Conservation (phyloP, 2,797 vertebrate genomes). For the Lacerta agilis region DNA sequence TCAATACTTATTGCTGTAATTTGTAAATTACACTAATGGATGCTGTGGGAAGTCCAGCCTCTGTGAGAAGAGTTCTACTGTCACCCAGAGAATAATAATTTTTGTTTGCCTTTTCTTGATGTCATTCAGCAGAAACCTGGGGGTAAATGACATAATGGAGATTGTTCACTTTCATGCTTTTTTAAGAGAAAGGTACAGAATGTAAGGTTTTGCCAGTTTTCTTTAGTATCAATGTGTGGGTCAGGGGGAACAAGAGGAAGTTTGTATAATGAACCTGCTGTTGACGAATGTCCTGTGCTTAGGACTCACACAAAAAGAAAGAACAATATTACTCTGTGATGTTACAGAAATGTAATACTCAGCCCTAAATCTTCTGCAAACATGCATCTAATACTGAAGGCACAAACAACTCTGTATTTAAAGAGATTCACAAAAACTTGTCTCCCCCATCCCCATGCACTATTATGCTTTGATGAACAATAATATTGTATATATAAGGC, state of each 20-base stretch:
- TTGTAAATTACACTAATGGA: background rate
- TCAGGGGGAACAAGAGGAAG: background rate
- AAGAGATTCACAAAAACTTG: background rate
- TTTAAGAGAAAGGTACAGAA: background rate
- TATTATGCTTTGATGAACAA: background rate
- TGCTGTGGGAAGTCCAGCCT: background rate
- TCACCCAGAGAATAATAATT: background rate
- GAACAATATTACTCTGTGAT: slow-evolving; percentile 1
- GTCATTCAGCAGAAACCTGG: slow-evolving; percentile 17
- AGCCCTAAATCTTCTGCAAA: slow-evolving; percentile 58
- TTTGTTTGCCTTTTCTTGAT: background rate
- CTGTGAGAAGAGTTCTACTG: background rate
- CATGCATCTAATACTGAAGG: slow-evolving; percentile 14
- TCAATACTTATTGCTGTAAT: background rate
- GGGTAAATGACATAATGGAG: slow-evolving; percentile 1
- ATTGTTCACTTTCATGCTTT: background rate
- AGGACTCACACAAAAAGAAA: slow-evolving; percentile 16
- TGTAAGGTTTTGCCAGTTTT: background rate
- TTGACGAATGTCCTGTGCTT: background rate
- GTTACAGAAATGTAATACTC: slow-evolving; percentile 35
- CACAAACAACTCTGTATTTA: background rate
- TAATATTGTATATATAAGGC: background rate
- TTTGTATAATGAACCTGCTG: slow-evolving; percentile 17
- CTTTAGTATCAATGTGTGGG: slow-evolving; percentile 1
- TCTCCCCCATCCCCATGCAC: too few species aligned